phyloP scores from a whole-genome alignment of 2,113 vertebrate genomes.

The Phrynosoma blainvillii region DNA sequence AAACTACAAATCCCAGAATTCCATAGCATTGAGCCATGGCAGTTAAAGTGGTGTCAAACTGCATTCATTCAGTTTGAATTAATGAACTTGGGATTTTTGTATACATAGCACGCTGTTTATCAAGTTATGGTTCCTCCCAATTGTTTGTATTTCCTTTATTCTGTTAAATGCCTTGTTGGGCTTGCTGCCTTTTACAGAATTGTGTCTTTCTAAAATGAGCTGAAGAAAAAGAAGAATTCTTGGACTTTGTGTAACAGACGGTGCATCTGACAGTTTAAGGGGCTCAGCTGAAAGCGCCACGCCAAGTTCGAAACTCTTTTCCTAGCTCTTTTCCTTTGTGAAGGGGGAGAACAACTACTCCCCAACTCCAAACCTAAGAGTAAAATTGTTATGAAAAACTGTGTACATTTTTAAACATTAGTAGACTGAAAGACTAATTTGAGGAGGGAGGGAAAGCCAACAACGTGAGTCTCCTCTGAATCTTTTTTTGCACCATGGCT shows the following conservation, averaged over 20 bases:
- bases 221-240: not conserved
- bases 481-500: not conserved
- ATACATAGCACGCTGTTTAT: not conserved
- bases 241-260: not conserved
- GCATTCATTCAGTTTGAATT: too few species aligned
- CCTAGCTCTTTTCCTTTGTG: not conserved
- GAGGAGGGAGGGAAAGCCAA: not conserved
- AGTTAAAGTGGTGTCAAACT: too few species aligned
- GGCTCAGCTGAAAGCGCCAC: not conserved
- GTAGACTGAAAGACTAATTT: not conserved
- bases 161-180: not conserved
- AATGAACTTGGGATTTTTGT: not conserved
- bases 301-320: not conserved
- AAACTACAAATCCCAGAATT: too few species aligned
- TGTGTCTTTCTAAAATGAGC: not conserved
- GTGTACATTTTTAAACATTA: not conserved
- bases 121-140: not conserved
- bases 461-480: not conserved
- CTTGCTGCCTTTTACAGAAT: not conserved
- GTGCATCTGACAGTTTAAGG: not conserved
- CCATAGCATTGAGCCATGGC: too few species aligned
- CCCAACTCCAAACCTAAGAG: too few species aligned
- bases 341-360: too few species aligned
- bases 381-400: not conserved
- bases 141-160: not conserved